Base-by-base conservation (phyloP, 2,797 vertebrate genomes). In the Crocidura indochinensis region DNA sequence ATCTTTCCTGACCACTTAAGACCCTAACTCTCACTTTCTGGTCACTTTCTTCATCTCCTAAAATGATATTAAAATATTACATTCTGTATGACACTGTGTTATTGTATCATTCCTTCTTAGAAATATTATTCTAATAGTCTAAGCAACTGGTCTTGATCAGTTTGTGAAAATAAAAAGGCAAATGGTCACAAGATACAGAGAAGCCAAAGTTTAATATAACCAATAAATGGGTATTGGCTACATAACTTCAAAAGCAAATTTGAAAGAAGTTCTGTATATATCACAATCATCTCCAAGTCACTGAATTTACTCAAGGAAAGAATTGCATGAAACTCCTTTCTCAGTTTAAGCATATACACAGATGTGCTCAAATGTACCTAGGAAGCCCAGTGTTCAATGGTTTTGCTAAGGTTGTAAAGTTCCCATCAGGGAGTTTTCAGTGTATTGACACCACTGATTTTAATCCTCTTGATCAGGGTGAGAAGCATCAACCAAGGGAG, bases 211-310 rank as follows among this genome's bases (percentile, higher is more conserved):
- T 67, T 82, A n/a, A 51, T 19, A 76, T 27, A 85, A 9, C 27
- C 24, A 38, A 24, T 84, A 62, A 67, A 1, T 76, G 15, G n/a
- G 56, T 44, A 44, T 60, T 90, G 60, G 8, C 19, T 27, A 24
- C 38, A 79, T 79, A 29, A 12, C 31, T 19, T 51, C 2, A 22
- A 72, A 38, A 76, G 15, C 38, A 88, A 73, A 68, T 62, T 47
- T 19, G 56, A 51, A 77, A 64, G 24, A 22, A 64, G 4, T 2
- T 64, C 12, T 0, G 1, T 8, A 8, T 22, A 72, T 84, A 19
- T 79, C 62, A 87, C 2, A 82, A 12, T 11, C 62, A 62, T 62
- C 69, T 83, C 12, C 73, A 87, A 89, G 64, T 82, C 51, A 67
- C 24, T 56, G n/a, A 15, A 56, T 56, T 84, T 64, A 73, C 38